Conservation (phyloP, 2,797 vertebrate species). For the Parauchenoglanis ngamensis region DNA sequence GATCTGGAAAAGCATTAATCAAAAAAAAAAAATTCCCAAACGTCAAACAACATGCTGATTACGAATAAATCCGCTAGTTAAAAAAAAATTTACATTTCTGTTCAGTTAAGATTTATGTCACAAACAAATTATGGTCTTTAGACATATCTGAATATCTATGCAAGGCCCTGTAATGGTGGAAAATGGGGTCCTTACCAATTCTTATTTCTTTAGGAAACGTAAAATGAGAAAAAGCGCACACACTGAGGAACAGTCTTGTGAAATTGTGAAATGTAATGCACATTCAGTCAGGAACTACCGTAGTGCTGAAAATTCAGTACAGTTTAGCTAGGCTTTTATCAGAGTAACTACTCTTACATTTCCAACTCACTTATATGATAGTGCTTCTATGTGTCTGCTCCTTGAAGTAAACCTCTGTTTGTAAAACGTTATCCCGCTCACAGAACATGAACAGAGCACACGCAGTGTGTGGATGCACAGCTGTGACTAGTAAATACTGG, state of each 20-base stretch:
- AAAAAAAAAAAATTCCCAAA: not conserved
- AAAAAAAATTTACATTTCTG: not conserved
- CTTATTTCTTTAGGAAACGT: not conserved
- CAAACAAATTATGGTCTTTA: not conserved
- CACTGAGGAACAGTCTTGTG: not conserved
- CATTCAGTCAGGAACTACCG: not conserved
- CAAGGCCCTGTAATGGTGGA: not conserved
- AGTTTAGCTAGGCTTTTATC: not conserved
- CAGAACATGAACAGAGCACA: constrained; percentile 18
- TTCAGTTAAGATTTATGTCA: not conserved
- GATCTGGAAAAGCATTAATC: not conserved
- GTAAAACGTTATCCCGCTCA: constrained; percentile 19
- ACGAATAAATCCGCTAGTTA: not conserved
- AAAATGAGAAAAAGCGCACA: not conserved
- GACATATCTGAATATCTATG: not conserved
- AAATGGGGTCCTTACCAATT: not conserved
- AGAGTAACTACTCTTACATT: not conserved
- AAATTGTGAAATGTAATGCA: not conserved
- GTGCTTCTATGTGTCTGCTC: not conserved
- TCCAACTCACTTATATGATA: not conserved
- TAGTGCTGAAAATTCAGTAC: not conserved
- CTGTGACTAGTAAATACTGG: constrained; percentile 41
- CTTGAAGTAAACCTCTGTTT: constrained; percentile 7
- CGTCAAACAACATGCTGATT: not conserved
- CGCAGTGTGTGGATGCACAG: constrained; percentile 13